A percentile compares a stretch with the other conserved stretches of the same genome.
phyloP scores from a whole-genome alignment of 2,113 vertebrate species.

The Oncorhynchus masou region DNA sequence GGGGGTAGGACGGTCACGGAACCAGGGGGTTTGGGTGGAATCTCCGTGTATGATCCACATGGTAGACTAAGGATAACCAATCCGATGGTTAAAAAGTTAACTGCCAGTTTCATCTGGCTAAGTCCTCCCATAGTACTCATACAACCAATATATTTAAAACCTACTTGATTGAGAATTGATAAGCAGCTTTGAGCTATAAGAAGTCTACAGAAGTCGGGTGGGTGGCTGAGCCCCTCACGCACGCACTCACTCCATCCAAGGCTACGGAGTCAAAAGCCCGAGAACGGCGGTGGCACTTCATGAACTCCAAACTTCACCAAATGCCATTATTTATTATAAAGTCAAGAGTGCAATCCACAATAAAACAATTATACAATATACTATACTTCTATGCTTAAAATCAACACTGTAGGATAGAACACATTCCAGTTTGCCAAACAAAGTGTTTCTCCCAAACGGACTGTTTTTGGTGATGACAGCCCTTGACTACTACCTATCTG shows the following conservation, averaged over 20 bases:
- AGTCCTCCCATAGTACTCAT: conserved; percentile 40
- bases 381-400: background rate
- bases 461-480: background rate
- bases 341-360: background rate
- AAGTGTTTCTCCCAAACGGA: background rate
- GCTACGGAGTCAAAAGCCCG: background rate
- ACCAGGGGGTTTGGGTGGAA: conserved; percentile 24
- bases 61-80: conserved; percentile 26
- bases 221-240: background rate
- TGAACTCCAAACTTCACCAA: too few species aligned
- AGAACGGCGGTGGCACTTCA: background rate
- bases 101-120: background rate
- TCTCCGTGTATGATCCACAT: conserved; percentile 43
- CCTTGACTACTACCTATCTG: background rate
- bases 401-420: background rate
- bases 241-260: background rate
- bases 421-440: background rate
- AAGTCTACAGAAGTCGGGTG: background rate
- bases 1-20: conserved; percentile 40
- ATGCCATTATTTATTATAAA: background rate
- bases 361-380: background rate
- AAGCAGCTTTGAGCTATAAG: too few species aligned
- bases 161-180: background rate
- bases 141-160: background rate
- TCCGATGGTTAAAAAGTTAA: conserved; percentile 28